These are phyloP conservation scores for Morelia viridis DNA, from an alignment of 2,797 vertebrate genomes.

Conservation along the genomic window DNA sequence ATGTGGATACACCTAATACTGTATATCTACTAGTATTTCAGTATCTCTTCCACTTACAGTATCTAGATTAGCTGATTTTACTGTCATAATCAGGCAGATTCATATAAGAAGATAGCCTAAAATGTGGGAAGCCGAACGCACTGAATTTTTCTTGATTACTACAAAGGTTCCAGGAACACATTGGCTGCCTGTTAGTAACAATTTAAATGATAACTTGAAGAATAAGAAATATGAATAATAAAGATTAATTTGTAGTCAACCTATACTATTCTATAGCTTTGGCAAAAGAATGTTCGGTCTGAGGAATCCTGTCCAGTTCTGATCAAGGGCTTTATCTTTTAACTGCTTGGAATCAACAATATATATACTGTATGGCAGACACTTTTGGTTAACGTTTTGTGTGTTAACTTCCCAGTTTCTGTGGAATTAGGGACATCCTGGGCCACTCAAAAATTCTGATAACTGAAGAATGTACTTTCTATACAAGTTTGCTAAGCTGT, in stretches of 20 bases:
- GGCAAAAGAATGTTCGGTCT: background rate
- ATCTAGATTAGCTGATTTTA: background rate
- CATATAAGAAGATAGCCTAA: background rate
- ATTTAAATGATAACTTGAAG: background rate
- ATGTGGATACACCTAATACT: background rate
- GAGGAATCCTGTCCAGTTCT: background rate
- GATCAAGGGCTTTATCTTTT: background rate
- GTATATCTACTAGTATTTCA: background rate
- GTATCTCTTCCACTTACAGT: background rate
- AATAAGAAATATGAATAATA: background rate
- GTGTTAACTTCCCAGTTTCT: background rate
- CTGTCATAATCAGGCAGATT: background rate
- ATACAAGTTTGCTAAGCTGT: background rate
- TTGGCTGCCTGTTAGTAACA: background rate
- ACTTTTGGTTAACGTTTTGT: background rate
- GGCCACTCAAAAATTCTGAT: background rate
- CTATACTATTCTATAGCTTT: background rate
- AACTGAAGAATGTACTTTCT: background rate
- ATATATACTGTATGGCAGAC: background rate
- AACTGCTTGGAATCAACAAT: background rate
- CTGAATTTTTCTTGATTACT: background rate
- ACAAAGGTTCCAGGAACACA: background rate
- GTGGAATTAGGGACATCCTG: background rate
- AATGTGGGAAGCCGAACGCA: no score
- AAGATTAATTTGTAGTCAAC: background rate